phyloP scores from a whole-genome alignment of 2,888 invertebrate genomes.

The Neoaliturus tenellus region DNA sequence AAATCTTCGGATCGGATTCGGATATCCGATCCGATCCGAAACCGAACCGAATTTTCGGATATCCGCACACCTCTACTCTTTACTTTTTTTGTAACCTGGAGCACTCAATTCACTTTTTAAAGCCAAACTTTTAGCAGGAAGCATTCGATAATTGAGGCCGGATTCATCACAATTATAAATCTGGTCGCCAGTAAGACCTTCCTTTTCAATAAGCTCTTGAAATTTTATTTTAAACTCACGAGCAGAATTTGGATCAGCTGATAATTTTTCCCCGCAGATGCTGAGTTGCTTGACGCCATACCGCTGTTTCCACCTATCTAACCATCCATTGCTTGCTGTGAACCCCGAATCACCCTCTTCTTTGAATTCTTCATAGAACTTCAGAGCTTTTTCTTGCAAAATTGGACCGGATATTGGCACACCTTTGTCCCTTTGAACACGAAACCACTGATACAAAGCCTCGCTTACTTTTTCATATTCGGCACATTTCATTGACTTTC shows the following conservation, averaged over 20 bases:
- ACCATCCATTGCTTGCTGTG: conserved; percentile 43
- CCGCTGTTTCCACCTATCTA: conserved; percentile 33
- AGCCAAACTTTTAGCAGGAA: conserved; percentile 1
- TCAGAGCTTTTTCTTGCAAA: conserved; percentile 26
- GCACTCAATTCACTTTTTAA: conserved; percentile 20
- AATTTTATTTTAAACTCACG: conserved; percentile 39
- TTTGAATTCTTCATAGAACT: conserved; percentile 28
- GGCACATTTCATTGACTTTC: no score
- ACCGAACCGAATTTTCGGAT: no score
- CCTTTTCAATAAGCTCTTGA: conserved; percentile 38
- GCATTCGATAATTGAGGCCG: conserved; percentile 17
- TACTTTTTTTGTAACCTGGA: conserved; percentile 19
- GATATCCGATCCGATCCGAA: no score
- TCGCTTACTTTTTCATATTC: no score
- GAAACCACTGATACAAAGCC: no score
- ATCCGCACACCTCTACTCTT: no score
- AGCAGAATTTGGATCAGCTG: neutral
- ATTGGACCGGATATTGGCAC: conserved; percentile 5
- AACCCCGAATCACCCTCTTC: conserved; percentile 37
- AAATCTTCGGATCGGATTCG: no score
- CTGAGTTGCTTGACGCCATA: conserved; percentile 14
- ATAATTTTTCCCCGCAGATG: conserved; percentile 29
- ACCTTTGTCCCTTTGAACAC: conserved; percentile 13
- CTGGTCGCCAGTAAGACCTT: conserved; percentile 22
- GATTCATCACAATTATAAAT: conserved; percentile 29